Evolutionary conservation across 2,113 vertebrate genomes (phyloP).

Genomic region (Crotalus tigris): DNA sequence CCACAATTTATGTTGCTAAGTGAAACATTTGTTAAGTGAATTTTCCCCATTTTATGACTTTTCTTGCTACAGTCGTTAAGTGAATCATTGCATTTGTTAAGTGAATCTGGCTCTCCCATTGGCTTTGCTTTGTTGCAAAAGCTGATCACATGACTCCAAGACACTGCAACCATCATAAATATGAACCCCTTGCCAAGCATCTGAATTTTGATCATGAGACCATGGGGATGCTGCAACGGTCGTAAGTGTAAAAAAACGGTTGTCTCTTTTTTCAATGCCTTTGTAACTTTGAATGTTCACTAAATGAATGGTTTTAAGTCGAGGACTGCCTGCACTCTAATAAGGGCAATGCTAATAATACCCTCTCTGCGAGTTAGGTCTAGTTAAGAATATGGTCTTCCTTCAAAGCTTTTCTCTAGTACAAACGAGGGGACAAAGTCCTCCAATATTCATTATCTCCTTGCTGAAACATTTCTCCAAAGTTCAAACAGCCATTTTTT

Average conservation of each 20-base stretch:
- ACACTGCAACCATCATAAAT: not conserved
- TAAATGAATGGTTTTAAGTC: not conserved
- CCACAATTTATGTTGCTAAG: not conserved
- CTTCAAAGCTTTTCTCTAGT: not conserved
- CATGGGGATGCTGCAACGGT: not conserved
- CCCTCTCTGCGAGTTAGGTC: not conserved
- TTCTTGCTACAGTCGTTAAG: not conserved
- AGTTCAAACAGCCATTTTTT: not conserved
- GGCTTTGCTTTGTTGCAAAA: not conserved
- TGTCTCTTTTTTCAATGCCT: not conserved
- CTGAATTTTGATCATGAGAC: not conserved
- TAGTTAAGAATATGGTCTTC: not conserved
- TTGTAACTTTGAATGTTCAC: not conserved
- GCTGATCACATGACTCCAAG: not conserved
- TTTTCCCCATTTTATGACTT: not conserved
- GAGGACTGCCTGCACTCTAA: not conserved
- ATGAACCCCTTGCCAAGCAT: too few relatives aligned
- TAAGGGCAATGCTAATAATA: not conserved
- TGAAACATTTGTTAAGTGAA: not conserved
- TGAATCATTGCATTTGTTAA: not conserved
- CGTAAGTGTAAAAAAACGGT: not conserved
- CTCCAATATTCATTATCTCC: not conserved
- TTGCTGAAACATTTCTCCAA: not conserved
- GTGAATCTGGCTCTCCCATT: not conserved
- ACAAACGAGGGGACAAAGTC: not conserved